A percentile compares a stretch with the other conserved stretches of the same genome.
phyloP scores from a whole-genome alignment of 2,888 invertebrate species.

The Apamea crenata region DNA sequence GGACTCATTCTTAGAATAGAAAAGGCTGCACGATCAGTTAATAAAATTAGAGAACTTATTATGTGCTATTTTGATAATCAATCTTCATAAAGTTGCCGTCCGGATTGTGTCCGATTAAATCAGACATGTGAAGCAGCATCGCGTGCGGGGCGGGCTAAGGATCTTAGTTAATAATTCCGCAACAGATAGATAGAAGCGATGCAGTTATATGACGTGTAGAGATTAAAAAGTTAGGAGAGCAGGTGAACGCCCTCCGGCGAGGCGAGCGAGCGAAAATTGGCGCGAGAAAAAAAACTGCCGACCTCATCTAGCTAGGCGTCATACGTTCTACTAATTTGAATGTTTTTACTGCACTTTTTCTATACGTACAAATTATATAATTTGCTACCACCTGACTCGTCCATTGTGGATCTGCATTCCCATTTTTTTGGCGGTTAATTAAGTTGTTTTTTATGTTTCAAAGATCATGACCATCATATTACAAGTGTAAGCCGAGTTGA shows the following conservation, averaged over 20 bases:
- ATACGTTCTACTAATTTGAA: constrained; percentile 55
- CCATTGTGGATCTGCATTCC: constrained; percentile 48
- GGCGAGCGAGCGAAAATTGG: constrained; percentile 68
- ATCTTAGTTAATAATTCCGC: constrained; percentile 48
- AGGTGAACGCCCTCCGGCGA: constrained; percentile 76
- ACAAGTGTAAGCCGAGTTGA: neutral
- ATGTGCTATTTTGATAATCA: constrained; percentile 9
- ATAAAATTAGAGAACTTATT: constrained; percentile 18
- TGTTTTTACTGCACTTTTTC: constrained; percentile 60
- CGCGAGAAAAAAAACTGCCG: constrained; percentile 64
- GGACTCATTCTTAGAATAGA: constrained; percentile 24
- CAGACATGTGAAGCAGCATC: constrained; percentile 17
- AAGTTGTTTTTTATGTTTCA: constrained; percentile 25
- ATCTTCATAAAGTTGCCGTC: constrained; percentile 3
- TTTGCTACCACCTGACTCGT: constrained; percentile 41
- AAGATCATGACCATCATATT: neutral
- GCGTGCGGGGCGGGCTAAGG: constrained; percentile 13
- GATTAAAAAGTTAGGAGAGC: constrained; percentile 73
- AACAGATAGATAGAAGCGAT: constrained; percentile 47
- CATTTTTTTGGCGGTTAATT: constrained; percentile 26
- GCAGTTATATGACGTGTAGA: constrained; percentile 70
- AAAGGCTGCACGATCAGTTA: constrained; percentile 5
- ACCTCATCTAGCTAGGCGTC: constrained; percentile 58
- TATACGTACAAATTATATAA: constrained; percentile 54
- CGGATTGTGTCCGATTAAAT: constrained; percentile 5